These are phyloP conservation scores for Habroteleia sp. DNA, from an alignment of 2,888 invertebrate genomes.

Conservation along the genomic window DNA sequence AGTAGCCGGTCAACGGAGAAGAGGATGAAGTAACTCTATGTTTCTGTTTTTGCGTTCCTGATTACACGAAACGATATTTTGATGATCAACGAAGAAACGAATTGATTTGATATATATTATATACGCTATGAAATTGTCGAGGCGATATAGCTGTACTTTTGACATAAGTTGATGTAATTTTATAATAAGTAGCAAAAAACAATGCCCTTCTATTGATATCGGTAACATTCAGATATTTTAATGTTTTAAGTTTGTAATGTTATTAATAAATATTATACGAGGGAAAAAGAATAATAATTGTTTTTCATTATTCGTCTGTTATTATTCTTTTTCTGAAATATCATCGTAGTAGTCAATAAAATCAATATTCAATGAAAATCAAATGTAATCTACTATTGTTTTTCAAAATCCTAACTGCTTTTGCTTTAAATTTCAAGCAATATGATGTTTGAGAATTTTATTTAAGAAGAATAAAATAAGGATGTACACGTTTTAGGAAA, in stretches of 20 bases:
- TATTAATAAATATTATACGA: constrained; percentile 64
- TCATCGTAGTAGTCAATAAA: constrained; percentile 63
- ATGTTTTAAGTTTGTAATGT: constrained; percentile 64
- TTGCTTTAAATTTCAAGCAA: no score
- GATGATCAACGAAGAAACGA: constrained; percentile 60
- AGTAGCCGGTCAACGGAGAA: constrained; percentile 58
- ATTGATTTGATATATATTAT: constrained; percentile 57
- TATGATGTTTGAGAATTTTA: no score
- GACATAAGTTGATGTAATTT: constrained; percentile 63
- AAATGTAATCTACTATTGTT: no score
- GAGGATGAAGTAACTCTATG: constrained; percentile 41
- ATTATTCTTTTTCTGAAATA: constrained; percentile 63
- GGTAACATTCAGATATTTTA: constrained; percentile 63
- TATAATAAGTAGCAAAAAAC: constrained; percentile 61
- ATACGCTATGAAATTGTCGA: constrained; percentile 57
- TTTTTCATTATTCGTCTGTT: constrained; percentile 62
- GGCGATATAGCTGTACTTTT: constrained; percentile 60
- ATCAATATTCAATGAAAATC: constrained; percentile 61
- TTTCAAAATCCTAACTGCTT: no score
- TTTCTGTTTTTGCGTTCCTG: constrained; percentile 57
- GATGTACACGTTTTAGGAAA: no score
- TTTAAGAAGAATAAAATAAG: no score
- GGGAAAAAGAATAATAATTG: constrained; percentile 64
- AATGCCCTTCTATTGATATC: constrained; percentile 62
- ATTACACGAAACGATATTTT: constrained; percentile 59